Evolutionary conservation across 1,140 invertebrate genomes (phyloP).

Genomic region (Portunus trituberculatus): DNA sequence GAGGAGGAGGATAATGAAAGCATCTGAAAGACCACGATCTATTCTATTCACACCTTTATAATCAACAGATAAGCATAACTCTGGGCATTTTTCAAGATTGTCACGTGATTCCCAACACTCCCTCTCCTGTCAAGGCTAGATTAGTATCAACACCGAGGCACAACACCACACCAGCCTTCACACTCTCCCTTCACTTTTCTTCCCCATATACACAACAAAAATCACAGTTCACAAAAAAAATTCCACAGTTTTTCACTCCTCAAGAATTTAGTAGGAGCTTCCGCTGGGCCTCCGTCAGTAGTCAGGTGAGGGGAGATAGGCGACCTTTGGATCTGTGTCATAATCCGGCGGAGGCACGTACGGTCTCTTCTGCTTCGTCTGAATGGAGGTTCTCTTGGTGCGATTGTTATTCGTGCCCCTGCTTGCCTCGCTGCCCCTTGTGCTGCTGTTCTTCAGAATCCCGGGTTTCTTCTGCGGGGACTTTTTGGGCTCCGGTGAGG

Average conservation of each 20-base stretch:
- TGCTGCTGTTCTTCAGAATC: neutral
- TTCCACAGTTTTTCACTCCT: neutral
- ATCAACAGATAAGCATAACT: no score
- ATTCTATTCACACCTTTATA: no score
- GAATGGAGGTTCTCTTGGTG: neutral
- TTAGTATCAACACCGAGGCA: no score
- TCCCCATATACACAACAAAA: neutral
- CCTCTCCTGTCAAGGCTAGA: no score
- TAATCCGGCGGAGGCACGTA: neutral
- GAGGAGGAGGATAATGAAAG: no score
- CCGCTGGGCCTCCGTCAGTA: neutral
- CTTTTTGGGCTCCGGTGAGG: neutral
- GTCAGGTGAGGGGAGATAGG: neutral
- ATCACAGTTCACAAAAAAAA: neutral
- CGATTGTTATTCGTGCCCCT: neutral
- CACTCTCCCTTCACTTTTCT: no score
- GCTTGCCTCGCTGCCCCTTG: neutral
- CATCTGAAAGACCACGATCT: no score
- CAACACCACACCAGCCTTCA: no score
- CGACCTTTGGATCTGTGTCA: neutral
- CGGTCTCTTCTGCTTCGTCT: neutral
- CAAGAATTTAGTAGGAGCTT: neutral
- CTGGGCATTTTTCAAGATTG: no score
- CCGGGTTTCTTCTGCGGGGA: neutral
- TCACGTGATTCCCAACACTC: no score